Evolutionary conservation across 2,888 invertebrate genomes (phyloP), one percentile per base, ranked within the genome.

Genomic region (Glyphotaelius pellucidus): DNA sequence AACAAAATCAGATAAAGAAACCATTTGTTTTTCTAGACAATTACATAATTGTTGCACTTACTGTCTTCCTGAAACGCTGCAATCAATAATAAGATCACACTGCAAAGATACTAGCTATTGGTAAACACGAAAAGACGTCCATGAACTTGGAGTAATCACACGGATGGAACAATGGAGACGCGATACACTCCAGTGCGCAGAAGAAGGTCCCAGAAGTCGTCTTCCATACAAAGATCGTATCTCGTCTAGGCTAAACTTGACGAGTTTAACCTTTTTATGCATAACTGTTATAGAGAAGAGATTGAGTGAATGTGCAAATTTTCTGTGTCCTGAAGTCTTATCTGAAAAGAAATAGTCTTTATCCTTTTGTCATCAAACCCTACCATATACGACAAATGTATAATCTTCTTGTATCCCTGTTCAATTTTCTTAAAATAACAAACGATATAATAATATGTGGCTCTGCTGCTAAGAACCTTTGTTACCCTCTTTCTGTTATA

Each of bases 171-270:
- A 86, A 86, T 86, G 42, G 42, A 30, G 25, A 9, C 14, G 42
- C 30, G 42, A n/a, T 42, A 42, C 47, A 30, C 86, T n/a, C 35
- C 86, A n/a, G 47, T 14, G 86, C 30, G 30, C 42, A 30, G 42
- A 30, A 42, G 42, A 86, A 38, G n/a, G 42, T 86, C 42, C 42
- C 30, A 38, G 11, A 42, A 86, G 25, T n/a, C 86, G 47, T 42
- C 86, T 42, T 83, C 35, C 25, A 32, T 83, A 35, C 83, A 83
- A 11, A 83, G 83, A 83, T 83, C 83, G 38, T 83, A 83, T 83
- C 83, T 35, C 35, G 32, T 83, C 83, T 35, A 35, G 83, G 83
- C 35, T 83, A 35, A 83, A 35, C 9, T 35, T 35, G 83, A 83
- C 25, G 83, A 83, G 83, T 32, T 83, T 35, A 9, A 25, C 19